A percentile compares a stretch with the other conserved stretches of the same genome.
Conservation (phyloP, 2,113 vertebrate species). For the Sphaerodactylus townsendi region DNA sequence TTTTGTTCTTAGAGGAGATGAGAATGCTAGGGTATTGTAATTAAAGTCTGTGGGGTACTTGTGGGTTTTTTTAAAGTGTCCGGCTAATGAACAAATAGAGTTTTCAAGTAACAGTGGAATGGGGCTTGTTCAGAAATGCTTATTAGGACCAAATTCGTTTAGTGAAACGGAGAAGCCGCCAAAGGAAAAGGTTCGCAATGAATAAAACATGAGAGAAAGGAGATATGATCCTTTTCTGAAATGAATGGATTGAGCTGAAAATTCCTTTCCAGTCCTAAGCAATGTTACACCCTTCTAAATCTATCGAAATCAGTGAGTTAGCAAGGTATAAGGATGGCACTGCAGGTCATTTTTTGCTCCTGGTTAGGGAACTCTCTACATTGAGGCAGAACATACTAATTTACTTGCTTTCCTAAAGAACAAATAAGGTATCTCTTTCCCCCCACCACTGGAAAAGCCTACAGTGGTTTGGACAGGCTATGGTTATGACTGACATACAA, state of each 20-base stretch:
- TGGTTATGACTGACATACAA: accelerated
- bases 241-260: conserved; percentile 49
- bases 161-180: conserved; percentile 42
- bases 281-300: no score
- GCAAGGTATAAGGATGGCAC: no score
- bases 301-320: no score
- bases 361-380: not conserved
- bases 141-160: conserved; percentile 22
- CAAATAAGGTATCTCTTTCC: not conserved
- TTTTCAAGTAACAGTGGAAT: conserved; percentile 20
- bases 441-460: accelerated
- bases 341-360: conserved; percentile 16
- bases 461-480: not conserved
- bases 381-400: not conserved
- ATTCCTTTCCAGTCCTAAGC: not conserved
- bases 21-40: accelerated
- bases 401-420: not conserved
- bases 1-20: not conserved
- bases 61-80: conserved; percentile 3
- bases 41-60: not conserved
- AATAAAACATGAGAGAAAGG: conserved; percentile 47
- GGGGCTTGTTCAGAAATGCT: conserved; percentile 48
- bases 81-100: conserved; percentile 53
- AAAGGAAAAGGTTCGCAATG: conserved; percentile 46
- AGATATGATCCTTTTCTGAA: conserved; percentile 25